Evolutionary conservation across 2,797 vertebrate species (phyloP).

Genomic region (Cygnus olor): DNA sequence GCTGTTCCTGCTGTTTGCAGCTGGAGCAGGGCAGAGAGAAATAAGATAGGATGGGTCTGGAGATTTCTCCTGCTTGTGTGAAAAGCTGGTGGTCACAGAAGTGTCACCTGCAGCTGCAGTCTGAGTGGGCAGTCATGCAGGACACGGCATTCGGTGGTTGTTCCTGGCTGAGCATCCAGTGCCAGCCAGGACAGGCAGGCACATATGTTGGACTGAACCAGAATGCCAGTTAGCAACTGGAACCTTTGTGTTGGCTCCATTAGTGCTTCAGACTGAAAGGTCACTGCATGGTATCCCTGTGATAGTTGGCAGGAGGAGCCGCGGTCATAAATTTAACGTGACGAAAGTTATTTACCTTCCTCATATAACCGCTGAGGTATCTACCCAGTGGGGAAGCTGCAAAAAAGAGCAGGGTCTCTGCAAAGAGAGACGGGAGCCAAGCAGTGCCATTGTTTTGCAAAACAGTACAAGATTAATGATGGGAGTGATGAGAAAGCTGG

Average conservation of each 20-base stretch:
- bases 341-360: neutral
- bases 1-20: neutral
- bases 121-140: fast-evolving
- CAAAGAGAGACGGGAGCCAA: neutral
- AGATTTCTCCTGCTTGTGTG: neutral
- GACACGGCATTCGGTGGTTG: fast-evolving
- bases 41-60: fast-evolving
- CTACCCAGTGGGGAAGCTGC: neutral
- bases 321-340: constrained; percentile 8
- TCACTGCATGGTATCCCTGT: neutral
- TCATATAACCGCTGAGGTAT: neutral
- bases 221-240: neutral
- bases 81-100: neutral
- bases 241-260: neutral
- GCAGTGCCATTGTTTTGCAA: neutral
- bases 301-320: neutral
- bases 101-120: neutral
- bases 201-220: neutral
- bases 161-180: neutral
- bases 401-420: neutral
- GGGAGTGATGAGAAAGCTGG: neutral
- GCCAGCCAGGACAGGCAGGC: neutral
- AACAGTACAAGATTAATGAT: neutral
- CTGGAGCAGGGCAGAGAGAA: neutral
- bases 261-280: constrained; percentile 39